Conservation (phyloP, 2,113 vertebrate species). For the Probosciger aterrimus region DNA sequence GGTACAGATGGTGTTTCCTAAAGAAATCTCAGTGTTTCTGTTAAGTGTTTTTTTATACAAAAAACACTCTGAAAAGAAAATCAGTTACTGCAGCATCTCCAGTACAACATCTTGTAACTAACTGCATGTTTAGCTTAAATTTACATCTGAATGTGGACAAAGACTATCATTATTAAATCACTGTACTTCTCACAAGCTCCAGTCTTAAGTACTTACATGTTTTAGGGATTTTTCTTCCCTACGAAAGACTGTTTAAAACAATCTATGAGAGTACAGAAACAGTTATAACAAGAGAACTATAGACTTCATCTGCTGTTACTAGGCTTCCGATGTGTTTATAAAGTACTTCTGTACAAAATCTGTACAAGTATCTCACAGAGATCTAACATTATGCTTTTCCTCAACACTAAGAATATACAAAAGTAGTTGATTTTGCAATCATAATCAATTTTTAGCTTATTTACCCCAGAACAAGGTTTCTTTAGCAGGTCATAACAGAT, state of each 20-base stretch:
- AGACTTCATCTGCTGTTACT: not conserved
- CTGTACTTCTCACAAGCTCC: not conserved
- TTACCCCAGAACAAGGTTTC: not conserved
- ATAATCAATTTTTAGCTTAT: not conserved
- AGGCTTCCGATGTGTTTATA: not conserved
- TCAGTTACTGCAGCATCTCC: not conserved
- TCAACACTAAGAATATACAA: not conserved
- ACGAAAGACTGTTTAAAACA: not conserved
- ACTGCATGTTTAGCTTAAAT: not conserved
- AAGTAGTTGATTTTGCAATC: not conserved
- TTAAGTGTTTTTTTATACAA: not conserved
- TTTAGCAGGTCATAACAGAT: not conserved
- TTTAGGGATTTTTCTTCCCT: not conserved
- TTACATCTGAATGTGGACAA: not conserved
- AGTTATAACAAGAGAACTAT: not conserved
- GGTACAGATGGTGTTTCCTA: not conserved
- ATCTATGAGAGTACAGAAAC: not conserved
- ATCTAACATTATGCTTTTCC: not conserved
- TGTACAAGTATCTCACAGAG: not conserved
- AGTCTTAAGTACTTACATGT: not conserved
- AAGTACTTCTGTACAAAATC: not conserved
- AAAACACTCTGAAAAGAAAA: not conserved
- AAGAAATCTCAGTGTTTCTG: not conserved
- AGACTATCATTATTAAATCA: not conserved
- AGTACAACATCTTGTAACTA: not conserved